phyloP scores from a whole-genome alignment of 2,113 vertebrate species.

The Pycnonotus jocosus region DNA sequence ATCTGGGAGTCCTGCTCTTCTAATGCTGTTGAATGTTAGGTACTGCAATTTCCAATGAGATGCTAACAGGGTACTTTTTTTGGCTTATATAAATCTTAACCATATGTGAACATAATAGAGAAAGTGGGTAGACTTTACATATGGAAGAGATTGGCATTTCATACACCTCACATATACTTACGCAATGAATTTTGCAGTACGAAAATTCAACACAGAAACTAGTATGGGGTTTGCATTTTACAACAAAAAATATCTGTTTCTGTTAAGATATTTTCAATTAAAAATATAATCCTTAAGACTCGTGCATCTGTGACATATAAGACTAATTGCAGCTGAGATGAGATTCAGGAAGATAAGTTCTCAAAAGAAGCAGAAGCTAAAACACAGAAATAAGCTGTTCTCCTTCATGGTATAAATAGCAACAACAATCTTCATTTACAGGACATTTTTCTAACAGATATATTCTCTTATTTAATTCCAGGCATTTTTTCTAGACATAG shows the following conservation, averaged over 20 bases:
- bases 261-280: not conserved
- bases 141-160: not conserved
- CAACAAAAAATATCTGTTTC: conserved; percentile 13
- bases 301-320: not conserved
- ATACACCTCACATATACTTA: not conserved
- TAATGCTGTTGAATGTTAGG: not conserved
- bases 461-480: not conserved
- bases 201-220: conserved; percentile 6
- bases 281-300: not conserved
- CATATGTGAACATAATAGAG: not conserved
- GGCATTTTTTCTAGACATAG: not conserved
- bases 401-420: not conserved
- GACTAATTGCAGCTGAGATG: not conserved
- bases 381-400: not conserved
- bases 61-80: not conserved
- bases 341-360: not conserved
- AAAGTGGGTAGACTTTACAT: not conserved
- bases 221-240: not conserved
- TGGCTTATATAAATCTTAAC: not conserved
- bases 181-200: not conserved
- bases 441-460: not conserved
- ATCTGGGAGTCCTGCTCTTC: not conserved
- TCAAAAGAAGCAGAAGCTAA: not conserved
- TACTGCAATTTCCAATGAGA: not conserved
- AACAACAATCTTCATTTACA: not conserved